Conservation (phyloP, 2,888 invertebrate species). For the Euzophera pinguis region DNA sequence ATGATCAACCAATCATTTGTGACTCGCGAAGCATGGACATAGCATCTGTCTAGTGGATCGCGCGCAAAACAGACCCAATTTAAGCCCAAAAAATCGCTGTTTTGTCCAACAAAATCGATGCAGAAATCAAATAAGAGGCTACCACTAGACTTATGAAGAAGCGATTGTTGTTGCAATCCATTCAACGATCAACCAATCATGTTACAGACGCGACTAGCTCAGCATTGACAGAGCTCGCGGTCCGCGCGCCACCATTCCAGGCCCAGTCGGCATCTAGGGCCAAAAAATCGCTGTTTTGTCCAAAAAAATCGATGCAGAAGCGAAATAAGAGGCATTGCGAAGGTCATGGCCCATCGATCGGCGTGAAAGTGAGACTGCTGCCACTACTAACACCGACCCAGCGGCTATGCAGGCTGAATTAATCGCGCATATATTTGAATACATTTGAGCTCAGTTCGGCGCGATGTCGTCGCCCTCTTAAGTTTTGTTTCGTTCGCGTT, state of each 20-base stretch:
- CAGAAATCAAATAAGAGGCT: too few relatives aligned
- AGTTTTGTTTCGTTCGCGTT: slow-evolving; percentile 55
- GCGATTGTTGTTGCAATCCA: too few relatives aligned
- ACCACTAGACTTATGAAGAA: too few relatives aligned
- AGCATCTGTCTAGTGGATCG: too few relatives aligned
- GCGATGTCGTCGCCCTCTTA: slow-evolving; percentile 74
- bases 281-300: slow-evolving; percentile 12
- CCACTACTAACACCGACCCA: slow-evolving; percentile 80
- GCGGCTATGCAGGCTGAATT: slow-evolving; percentile 80
- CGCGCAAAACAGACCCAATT: too few relatives aligned
- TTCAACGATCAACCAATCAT: too few relatives aligned
- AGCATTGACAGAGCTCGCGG: not conserved
- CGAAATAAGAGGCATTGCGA: slow-evolving; percentile 72
- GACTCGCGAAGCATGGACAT: too few relatives aligned
- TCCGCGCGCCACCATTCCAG: not conserved
- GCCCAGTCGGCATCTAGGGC: not conserved
- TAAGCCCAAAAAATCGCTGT: too few relatives aligned
- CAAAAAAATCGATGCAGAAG: slow-evolving; percentile 64
- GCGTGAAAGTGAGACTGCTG: slow-evolving; percentile 78
- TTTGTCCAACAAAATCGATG: too few relatives aligned
- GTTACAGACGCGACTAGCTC: not conserved
- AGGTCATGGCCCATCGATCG: slow-evolving; percentile 79
- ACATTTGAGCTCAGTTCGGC: slow-evolving; percentile 64
- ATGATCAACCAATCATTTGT: too few relatives aligned
- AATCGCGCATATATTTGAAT: slow-evolving; percentile 82